These are phyloP conservation scores for Trissolcus brochymenae DNA, from an alignment of 2,888 invertebrate species.

Conservation along the genomic window DNA sequence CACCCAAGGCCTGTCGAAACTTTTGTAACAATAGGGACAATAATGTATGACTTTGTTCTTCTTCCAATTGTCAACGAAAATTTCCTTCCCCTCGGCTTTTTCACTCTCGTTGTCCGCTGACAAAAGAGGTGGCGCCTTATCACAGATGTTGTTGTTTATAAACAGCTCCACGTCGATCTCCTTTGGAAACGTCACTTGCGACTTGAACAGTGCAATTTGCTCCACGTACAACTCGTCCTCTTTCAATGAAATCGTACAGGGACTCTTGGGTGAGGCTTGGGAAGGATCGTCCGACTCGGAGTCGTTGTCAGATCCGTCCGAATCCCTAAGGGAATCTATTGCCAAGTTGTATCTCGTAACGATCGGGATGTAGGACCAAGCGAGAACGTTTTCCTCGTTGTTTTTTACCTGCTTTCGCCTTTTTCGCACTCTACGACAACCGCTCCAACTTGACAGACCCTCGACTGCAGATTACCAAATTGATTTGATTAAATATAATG, in stretches of 20 bases:
- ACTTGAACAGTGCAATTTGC: constrained; percentile 36
- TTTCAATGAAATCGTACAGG: constrained; percentile 35
- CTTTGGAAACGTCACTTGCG: constrained; percentile 37
- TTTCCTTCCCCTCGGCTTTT: not conserved
- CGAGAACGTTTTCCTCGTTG: constrained; percentile 65
- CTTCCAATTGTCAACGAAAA: constrained; percentile 63
- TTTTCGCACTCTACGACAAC: not conserved
- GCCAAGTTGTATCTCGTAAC: constrained; percentile 68
- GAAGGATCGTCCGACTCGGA: not conserved
- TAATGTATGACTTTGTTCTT: constrained; percentile 77
- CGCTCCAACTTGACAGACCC: constrained; percentile 7
- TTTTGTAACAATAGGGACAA: constrained; percentile 81
- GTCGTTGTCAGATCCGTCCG: constrained; percentile 49
- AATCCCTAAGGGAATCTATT: constrained; percentile 55
- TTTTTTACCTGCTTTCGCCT: constrained; percentile 6
- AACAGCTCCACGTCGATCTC: constrained; percentile 47
- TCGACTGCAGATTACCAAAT: not conserved
- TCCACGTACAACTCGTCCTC: constrained; percentile 31
- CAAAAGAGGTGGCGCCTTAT: not conserved
- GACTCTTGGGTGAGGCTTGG: constrained; percentile 16
- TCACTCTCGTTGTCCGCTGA: not conserved
- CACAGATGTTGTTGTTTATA: constrained; percentile 34
- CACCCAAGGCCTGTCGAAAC: constrained; percentile 84
- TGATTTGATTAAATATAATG: not conserved
- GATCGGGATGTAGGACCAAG: constrained; percentile 69